phyloP scores from a whole-genome alignment of 2,888 invertebrate species.

The Xanthia icteritia region DNA sequence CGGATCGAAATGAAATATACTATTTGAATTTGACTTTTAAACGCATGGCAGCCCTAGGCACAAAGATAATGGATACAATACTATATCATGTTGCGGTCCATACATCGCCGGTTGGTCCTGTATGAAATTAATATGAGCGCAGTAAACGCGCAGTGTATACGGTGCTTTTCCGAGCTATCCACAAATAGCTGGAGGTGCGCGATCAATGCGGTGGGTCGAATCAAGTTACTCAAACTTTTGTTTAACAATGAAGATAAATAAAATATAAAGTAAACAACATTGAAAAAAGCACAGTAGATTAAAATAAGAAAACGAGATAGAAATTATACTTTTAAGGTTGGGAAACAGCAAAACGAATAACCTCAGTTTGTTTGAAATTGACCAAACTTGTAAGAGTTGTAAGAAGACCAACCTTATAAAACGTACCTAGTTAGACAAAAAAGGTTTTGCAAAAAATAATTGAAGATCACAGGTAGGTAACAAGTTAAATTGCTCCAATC shows the following conservation, averaged over 20 bases:
- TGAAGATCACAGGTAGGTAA: background rate
- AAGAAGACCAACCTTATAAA: background rate
- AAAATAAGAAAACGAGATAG: background rate
- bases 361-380: background rate
- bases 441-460: background rate
- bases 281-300: background rate
- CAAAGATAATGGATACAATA: conserved; percentile 39
- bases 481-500: background rate
- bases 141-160: conserved; percentile 63
- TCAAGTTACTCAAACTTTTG: conserved; percentile 52
- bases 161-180: conserved; percentile 50
- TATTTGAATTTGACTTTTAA: too few relatives aligned
- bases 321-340: background rate
- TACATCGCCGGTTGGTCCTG: conserved; percentile 48
- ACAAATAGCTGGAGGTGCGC: conserved; percentile 68
- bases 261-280: background rate
- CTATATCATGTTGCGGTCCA: conserved; percentile 32
- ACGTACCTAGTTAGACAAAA: background rate
- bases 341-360: background rate
- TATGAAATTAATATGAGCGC: conserved; percentile 12
- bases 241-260: background rate
- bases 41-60: conserved; percentile 30
- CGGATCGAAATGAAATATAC: too few relatives aligned
- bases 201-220: conserved; percentile 71
- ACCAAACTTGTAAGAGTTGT: background rate